Percentiles rank a stretch among this genome's conserved stretches.
These are phyloP conservation scores for Pseudocheirus occidentalis DNA, from an alignment of 2,797 vertebrate genomes.

Conservation along the genomic window DNA sequence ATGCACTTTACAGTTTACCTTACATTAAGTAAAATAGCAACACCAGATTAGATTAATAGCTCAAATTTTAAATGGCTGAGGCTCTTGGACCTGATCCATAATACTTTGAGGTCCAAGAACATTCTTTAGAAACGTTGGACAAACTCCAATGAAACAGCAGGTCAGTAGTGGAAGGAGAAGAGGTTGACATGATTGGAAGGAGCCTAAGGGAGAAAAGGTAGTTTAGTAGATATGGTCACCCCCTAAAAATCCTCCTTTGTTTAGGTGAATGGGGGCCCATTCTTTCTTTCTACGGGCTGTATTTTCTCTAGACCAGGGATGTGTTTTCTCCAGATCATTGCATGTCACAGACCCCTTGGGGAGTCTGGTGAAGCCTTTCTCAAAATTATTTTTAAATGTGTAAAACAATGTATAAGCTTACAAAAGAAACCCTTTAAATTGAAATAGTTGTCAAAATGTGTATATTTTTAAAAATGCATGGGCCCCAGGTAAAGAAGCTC, in stretches of 20 bases:
- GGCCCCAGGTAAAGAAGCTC: background rate
- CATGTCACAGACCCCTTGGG: background rate
- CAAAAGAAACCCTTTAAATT: background rate
- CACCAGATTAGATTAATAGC: background rate
- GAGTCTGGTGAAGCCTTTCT: background rate
- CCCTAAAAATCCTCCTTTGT: background rate
- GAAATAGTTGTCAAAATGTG: background rate
- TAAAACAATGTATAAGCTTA: background rate
- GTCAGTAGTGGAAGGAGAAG: constrained; percentile 37
- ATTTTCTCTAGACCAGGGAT: background rate
- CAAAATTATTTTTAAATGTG: background rate
- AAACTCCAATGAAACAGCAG: constrained; percentile 52
- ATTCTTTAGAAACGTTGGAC: constrained; percentile 42
- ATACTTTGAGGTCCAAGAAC: background rate
- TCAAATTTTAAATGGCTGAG: constrained; percentile 20
- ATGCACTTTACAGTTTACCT: constrained; percentile 35
- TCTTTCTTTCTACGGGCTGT: background rate
- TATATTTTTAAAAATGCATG: background rate
- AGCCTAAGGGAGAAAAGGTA: background rate
- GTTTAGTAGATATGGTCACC: background rate
- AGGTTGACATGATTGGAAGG: constrained; percentile 23
- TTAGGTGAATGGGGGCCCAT: background rate
- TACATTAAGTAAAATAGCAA: constrained; percentile 28
- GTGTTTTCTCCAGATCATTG: background rate
- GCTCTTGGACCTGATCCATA: constrained; percentile 45